These are phyloP conservation scores for Lasaia peninsularis DNA, from an alignment of 1,140 invertebrate genomes.

Conservation along the genomic window DNA sequence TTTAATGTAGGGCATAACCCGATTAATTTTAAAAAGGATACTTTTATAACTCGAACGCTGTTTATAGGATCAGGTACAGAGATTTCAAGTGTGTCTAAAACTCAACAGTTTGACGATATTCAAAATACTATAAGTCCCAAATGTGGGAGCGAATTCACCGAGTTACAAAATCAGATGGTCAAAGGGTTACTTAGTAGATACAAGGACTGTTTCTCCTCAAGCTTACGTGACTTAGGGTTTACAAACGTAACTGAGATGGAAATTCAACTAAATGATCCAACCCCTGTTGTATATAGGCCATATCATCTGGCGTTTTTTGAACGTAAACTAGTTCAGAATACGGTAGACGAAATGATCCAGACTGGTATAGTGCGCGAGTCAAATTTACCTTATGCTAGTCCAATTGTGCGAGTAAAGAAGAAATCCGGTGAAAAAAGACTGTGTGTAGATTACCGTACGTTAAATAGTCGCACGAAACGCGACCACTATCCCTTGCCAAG, in stretches of 20 bases:
- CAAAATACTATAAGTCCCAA: background rate
- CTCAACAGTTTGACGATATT: background rate
- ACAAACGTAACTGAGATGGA: background rate
- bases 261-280: background rate
- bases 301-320: background rate
- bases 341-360: constrained; percentile 2
- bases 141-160: constrained; percentile 12
- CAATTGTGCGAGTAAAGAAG: constrained; percentile 5
- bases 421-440: constrained; percentile 11
- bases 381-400: constrained; percentile 6
- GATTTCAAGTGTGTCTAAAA: constrained; percentile 4
- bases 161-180: background rate
- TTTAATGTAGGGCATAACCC: constrained; percentile 20
- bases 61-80: background rate
- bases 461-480: constrained; percentile 8
- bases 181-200: background rate
- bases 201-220: background rate
- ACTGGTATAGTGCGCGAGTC: constrained; percentile 2
- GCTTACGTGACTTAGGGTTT: background rate
- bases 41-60: constrained; percentile 16
- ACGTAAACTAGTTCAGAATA: background rate
- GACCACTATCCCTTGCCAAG: constrained; percentile 11
- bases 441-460: constrained; percentile 9
- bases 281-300: constrained; percentile 5
- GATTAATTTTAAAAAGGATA: constrained; percentile 9